These are phyloP conservation scores for Drosophila hydei DNA, from an alignment of 1,140 invertebrate genomes.

Conservation along the genomic window DNA sequence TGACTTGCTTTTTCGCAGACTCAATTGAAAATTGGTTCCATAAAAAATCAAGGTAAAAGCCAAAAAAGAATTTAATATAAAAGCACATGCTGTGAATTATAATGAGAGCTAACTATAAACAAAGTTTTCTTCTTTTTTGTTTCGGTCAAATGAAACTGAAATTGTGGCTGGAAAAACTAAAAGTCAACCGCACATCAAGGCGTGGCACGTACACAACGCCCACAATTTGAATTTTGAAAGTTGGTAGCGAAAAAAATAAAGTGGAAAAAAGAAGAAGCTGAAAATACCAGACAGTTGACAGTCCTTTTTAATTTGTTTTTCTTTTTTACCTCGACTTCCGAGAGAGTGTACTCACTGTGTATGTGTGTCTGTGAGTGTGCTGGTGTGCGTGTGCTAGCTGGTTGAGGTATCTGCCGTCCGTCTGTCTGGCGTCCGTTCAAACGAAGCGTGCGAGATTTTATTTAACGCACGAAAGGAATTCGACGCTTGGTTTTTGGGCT, in stretches of 20 bases:
- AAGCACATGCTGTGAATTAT: conserved; percentile 41
- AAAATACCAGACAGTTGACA: conserved; percentile 53
- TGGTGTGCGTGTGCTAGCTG: conserved; percentile 14
- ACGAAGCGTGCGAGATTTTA: conserved; percentile 77
- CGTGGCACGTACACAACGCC: conserved; percentile 51
- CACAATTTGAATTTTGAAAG: conserved; percentile 56
- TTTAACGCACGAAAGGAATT: conserved; percentile 55
- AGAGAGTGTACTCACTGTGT: not conserved
- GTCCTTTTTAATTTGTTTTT: conserved; percentile 68
- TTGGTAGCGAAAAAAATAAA: conserved; percentile 21
- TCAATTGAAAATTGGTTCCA: conserved; percentile 39
- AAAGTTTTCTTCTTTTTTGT: conserved; percentile 4
- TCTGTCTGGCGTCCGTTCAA: conserved; percentile 43
- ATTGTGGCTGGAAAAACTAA: conserved; percentile 33
- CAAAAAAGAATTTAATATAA: conserved; percentile 11
- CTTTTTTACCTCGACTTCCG: conserved; percentile 22
- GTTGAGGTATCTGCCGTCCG: conserved; percentile 19
- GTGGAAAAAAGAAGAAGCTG: not conserved
- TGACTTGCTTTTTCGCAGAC: not conserved
- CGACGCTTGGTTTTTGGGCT: conserved; percentile 9
- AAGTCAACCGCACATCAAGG: conserved; percentile 45
- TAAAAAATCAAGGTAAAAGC: conserved; percentile 1
- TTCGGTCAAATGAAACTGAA: conserved; percentile 8
- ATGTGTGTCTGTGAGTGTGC: too few relatives aligned
- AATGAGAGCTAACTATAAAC: conserved; percentile 33